Conservation (phyloP, 1,140 invertebrate genomes). For the Bursaphelenchus mucronatus region DNA sequence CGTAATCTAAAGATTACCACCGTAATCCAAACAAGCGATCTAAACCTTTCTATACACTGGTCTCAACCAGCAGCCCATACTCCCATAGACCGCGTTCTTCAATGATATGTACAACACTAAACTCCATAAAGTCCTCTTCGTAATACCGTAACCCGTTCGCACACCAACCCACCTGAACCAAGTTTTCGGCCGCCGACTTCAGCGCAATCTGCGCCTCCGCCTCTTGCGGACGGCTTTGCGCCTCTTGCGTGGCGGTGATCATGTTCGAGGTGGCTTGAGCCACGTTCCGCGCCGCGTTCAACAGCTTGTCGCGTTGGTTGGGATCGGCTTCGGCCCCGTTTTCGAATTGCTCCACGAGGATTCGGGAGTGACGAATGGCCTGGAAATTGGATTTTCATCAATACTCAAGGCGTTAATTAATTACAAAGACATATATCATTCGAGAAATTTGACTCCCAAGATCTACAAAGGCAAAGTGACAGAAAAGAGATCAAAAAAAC, state of each 20-base stretch:
- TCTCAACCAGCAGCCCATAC: too few relatives aligned
- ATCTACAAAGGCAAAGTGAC: too few relatives aligned
- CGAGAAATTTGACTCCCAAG: too few relatives aligned
- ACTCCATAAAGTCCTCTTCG: too few relatives aligned
- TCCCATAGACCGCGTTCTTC: too few relatives aligned
- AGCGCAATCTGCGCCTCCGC: slow-evolving; percentile 76
- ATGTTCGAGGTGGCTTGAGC: slow-evolving; percentile 75
- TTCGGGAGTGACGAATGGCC: slow-evolving; percentile 54
- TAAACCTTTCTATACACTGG: too few relatives aligned
- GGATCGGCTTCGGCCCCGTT: slow-evolving; percentile 76
- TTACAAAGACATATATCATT: too few relatives aligned
- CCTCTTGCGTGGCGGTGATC: slow-evolving; percentile 88
- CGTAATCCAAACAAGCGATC: too few relatives aligned
- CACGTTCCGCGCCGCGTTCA: slow-evolving; percentile 81
- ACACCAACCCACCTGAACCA: slow-evolving; percentile 67
- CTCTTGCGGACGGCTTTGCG: slow-evolving; percentile 79
- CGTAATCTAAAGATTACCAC: too few relatives aligned
- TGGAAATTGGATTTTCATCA: not conserved
- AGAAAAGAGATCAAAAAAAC: too few relatives aligned
- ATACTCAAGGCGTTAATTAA: too few relatives aligned
- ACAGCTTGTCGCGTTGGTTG: slow-evolving; percentile 80
- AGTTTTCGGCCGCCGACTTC: slow-evolving; percentile 80
- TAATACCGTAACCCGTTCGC: not conserved
- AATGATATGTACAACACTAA: too few relatives aligned
- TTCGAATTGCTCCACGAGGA: slow-evolving; percentile 74